phyloP scores from a whole-genome alignment of 2,797 vertebrate genomes.

The Falco cherrug region DNA sequence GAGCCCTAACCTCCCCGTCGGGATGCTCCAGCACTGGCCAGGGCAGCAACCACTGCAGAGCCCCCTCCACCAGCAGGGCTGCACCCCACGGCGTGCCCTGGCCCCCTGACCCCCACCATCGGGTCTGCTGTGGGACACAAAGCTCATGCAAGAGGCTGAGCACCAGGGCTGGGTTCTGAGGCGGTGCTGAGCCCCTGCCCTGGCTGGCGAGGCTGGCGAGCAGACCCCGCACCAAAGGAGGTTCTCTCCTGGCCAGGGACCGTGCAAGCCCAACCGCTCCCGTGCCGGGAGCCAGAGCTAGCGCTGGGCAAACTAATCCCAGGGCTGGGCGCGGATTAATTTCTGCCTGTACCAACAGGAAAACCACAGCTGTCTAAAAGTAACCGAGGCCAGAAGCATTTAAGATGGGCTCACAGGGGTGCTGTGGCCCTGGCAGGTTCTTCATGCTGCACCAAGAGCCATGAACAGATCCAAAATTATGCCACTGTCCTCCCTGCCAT shows the following conservation, averaged over 20 bases:
- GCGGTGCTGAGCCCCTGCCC: not conserved
- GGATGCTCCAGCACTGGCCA: fast-evolving
- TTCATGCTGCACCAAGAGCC: fast-evolving
- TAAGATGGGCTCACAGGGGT: not conserved
- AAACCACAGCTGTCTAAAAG: not conserved
- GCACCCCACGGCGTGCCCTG: not conserved
- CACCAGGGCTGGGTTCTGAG: not conserved
- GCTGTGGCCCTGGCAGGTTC: not conserved
- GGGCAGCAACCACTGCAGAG: fast-evolving
- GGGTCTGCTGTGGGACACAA: not conserved
- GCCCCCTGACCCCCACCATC: not conserved
- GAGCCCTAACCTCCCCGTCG: fast-evolving
- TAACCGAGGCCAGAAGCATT: not conserved
- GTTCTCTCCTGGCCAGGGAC: not conserved
- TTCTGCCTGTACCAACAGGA: not conserved
- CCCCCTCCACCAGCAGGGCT: not conserved
- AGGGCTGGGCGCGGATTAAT: not conserved
- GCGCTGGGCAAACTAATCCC: not conserved
- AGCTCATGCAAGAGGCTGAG: not conserved
- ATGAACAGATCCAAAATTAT: fast-evolving
- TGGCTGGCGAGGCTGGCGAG: fast-evolving
- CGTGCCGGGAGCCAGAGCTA: fast-evolving
- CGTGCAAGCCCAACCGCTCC: not conserved
- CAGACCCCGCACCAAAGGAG: not conserved
- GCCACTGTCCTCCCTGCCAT: not conserved